A percentile compares a stretch with the other conserved stretches of the same genome.
Evolutionary conservation across 2,888 invertebrate species (phyloP).

Genomic region (Operophtera brumata): DNA sequence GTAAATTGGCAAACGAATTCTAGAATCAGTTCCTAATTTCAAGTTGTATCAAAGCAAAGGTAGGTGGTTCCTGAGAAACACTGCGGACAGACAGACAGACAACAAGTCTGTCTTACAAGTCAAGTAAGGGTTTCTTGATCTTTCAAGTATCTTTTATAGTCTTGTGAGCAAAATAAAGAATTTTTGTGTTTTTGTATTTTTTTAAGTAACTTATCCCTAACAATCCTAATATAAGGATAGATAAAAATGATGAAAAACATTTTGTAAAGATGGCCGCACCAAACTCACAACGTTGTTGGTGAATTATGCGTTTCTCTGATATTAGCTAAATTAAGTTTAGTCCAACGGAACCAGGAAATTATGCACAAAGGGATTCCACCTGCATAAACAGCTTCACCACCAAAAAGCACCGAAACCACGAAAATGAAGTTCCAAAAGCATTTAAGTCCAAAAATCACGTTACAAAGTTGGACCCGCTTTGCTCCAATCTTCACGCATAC

Average conservation of each 20-base stretch:
- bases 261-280: not conserved
- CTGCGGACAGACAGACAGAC: too few relatives aligned
- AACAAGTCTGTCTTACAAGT: too few relatives aligned
- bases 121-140: too few relatives aligned
- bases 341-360: slow-evolving; percentile 30
- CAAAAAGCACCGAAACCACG: slow-evolving; percentile 49
- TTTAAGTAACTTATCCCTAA: too few relatives aligned
- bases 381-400: slow-evolving; percentile 53
- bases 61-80: too few relatives aligned
- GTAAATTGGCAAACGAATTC: too few relatives aligned
- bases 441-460: slow-evolving; percentile 79
- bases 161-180: too few relatives aligned
- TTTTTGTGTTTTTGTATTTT: too few relatives aligned
- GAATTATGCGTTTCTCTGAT: slow-evolving; percentile 10
- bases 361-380: slow-evolving; percentile 34
- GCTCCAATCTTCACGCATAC: slow-evolving; percentile 69
- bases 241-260: not conserved
- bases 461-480: slow-evolving; percentile 58
- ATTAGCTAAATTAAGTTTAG: slow-evolving; percentile 24
- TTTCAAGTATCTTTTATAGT: too few relatives aligned
- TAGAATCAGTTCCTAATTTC: too few relatives aligned
- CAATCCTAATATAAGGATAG: too few relatives aligned
- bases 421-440: slow-evolving; percentile 73
- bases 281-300: slow-evolving; percentile 5
- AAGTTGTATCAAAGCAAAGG: too few relatives aligned